These are phyloP conservation scores for Cerastoderma edule DNA, from an alignment of 2,888 invertebrate genomes.

Conservation along the genomic window DNA sequence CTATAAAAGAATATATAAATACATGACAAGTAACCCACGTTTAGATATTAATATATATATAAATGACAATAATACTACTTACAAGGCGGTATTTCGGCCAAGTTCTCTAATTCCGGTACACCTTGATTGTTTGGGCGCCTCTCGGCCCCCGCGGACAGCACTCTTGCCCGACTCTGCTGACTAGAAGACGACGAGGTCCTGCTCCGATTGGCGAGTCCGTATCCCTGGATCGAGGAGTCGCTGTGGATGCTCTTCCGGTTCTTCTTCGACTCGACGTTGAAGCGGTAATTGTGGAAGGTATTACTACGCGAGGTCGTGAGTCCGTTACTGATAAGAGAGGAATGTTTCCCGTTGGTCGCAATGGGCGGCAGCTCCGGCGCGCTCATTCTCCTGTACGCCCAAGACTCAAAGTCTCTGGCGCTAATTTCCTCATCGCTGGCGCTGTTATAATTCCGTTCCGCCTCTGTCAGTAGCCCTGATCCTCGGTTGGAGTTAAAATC, in stretches of 20 bases:
- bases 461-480: not conserved
- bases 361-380: conserved; percentile 70
- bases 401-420: conserved; percentile 11
- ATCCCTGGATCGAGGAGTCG: conserved; percentile 54
- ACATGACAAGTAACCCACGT: too few relatives aligned
- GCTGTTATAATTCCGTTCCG: conserved; percentile 15
- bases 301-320: conserved; percentile 35
- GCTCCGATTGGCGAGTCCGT: conserved; percentile 43
- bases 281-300: conserved; percentile 48
- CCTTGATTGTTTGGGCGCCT: conserved; percentile 17
- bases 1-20: too few relatives aligned
- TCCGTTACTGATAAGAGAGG: conserved; percentile 44
- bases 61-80: too few relatives aligned
- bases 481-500: conserved; percentile 10
- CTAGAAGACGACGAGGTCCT: conserved; percentile 55
- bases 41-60: too few relatives aligned
- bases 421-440: conserved; percentile 24
- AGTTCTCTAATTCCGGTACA: conserved; percentile 6
- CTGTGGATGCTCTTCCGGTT: conserved; percentile 53
- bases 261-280: conserved; percentile 16
- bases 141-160: conserved; percentile 50
- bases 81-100: conserved; percentile 18
- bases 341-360: conserved; percentile 43
- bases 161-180: conserved; percentile 46
- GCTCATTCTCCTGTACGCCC: conserved; percentile 61